Percentiles rank a stretch among this genome's conserved stretches.
phyloP scores from a whole-genome alignment of 2,888 invertebrate species.

The Diarsia dahlii region DNA sequence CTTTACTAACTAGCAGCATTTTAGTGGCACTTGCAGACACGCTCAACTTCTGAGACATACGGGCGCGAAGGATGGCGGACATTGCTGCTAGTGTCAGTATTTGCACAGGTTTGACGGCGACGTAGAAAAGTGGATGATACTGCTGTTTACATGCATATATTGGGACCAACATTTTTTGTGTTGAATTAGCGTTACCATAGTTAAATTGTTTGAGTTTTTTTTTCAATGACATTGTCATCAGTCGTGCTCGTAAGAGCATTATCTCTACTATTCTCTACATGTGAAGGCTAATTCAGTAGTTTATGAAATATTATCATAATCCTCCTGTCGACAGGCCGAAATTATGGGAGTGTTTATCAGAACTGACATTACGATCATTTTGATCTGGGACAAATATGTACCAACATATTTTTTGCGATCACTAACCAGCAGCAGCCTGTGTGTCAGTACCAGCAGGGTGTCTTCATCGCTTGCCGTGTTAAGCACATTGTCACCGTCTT shows the following conservation, averaged over 20 bases:
- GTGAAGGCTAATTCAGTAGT: neutral
- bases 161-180: neutral
- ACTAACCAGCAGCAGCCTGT: conserved; percentile 5
- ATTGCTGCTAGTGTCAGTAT: neutral
- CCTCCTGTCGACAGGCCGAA: neutral
- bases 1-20: conserved; percentile 54
- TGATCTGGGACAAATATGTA: neutral
- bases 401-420: neutral
- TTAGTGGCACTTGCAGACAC: conserved; percentile 52
- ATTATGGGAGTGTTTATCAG: neutral
- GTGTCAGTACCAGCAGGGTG: conserved; percentile 41
- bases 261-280: neutral
- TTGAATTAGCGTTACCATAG: neutral
- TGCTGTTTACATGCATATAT: neutral
- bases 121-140: neutral
- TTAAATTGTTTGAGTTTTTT: neutral
- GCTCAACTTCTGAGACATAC: conserved; percentile 32
- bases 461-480: conserved; percentile 51
- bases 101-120: neutral
- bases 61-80: neutral
- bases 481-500: conserved; percentile 47
- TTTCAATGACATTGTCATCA: neutral
- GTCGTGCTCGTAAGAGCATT: neutral
- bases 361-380: neutral
- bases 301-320: neutral